phyloP scores from a whole-genome alignment of 2,113 vertebrate genomes.

The Psilopsiagon aurifrons region DNA sequence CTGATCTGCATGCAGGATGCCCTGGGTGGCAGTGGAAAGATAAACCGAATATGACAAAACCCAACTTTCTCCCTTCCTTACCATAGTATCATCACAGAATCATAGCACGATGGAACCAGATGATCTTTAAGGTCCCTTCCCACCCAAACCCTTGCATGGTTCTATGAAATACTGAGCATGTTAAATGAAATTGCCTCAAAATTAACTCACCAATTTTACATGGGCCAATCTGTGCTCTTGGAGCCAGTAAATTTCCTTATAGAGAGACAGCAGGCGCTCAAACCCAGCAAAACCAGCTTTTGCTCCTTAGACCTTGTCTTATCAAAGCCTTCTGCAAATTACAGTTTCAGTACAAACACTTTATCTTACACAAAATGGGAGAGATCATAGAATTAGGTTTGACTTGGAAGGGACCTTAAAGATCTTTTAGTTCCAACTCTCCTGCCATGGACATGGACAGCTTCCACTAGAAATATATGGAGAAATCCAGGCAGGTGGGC shows the following conservation, averaged over 20 bases:
- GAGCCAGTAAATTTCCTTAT: background rate
- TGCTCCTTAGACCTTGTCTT: background rate
- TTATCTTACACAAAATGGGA: background rate
- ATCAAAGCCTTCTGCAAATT: background rate
- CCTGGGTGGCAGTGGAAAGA: too few relatives aligned
- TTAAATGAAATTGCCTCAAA: background rate
- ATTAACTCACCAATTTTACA: background rate
- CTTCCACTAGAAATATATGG: fast-evolving
- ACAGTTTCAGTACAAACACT: background rate
- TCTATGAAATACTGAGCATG: fast-evolving
- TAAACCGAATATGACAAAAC: fast-evolving
- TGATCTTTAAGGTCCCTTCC: background rate
- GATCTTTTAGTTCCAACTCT: background rate
- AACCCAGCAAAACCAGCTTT: background rate
- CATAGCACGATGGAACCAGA: background rate
- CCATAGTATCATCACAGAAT: background rate
- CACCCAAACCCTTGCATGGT: background rate
- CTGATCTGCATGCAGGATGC: background rate
- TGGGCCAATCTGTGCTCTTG: background rate
- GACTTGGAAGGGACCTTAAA: background rate
- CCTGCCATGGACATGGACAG: background rate
- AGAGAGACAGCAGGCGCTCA: fast-evolving
- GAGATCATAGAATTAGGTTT: background rate
- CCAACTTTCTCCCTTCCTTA: too few relatives aligned
- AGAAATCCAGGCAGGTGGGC: fast-evolving